These are phyloP conservation scores for Isoperla grammatica DNA, from an alignment of 2,888 invertebrate species.

Conservation along the genomic window DNA sequence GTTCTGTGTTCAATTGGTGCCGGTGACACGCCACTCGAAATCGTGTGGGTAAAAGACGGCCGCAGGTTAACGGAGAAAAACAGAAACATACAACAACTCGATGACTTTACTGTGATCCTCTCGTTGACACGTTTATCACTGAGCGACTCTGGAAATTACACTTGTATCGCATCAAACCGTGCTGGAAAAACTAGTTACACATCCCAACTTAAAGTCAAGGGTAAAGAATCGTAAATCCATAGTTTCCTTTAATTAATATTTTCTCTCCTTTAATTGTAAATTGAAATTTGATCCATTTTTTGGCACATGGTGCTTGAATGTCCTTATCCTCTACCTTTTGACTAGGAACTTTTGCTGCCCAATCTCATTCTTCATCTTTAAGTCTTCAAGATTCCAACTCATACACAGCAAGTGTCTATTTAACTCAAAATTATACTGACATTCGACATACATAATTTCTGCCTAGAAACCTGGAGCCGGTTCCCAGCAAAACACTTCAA, in stretches of 20 bases:
- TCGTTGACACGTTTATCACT: conserved; percentile 46
- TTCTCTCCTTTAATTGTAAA: too few relatives aligned
- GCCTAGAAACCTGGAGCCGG: too few relatives aligned
- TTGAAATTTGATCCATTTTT: too few relatives aligned
- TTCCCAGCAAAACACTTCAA: neutral
- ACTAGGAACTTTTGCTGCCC: too few relatives aligned
- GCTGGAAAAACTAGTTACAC: conserved; percentile 51
- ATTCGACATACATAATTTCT: too few relatives aligned
- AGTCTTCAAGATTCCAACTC: too few relatives aligned
- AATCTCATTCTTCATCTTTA: too few relatives aligned
- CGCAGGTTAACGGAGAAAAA: conserved; percentile 32
- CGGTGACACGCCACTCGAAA: conserved; percentile 39
- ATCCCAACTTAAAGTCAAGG: conserved; percentile 53
- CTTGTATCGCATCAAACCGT: conserved; percentile 53
- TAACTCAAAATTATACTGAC: too few relatives aligned
- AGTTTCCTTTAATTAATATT: too few relatives aligned
- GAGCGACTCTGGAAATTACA: conserved; percentile 49
- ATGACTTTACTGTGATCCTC: conserved; percentile 48
- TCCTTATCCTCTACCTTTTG: too few relatives aligned
- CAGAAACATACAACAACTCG: conserved; percentile 38
- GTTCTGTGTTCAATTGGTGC: conserved; percentile 43
- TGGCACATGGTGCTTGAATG: too few relatives aligned
- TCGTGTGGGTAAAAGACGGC: conserved; percentile 48
- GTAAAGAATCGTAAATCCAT: conserved; percentile 38
- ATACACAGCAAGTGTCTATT: too few relatives aligned